Percentiles rank a stretch among this genome's conserved stretches.
These are phyloP conservation scores for Acanthurus lineatus DNA, from an alignment of 2,797 vertebrate species.

Conservation along the genomic window DNA sequence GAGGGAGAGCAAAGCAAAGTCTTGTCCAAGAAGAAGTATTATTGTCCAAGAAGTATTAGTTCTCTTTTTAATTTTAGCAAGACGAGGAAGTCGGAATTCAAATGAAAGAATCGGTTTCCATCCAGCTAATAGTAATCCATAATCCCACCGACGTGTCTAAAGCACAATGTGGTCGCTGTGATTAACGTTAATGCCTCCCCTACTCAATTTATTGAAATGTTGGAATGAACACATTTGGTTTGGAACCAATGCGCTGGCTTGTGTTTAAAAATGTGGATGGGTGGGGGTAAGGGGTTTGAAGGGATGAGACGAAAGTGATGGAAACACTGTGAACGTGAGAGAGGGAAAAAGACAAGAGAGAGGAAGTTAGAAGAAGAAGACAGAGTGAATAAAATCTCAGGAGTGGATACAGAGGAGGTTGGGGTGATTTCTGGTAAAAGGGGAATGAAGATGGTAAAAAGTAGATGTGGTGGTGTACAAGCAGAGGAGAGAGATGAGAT, in stretches of 20 bases:
- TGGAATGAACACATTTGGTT: slow-evolving; percentile 89
- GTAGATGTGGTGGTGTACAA: slow-evolving; percentile 19
- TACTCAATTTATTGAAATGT: slow-evolving; percentile 90
- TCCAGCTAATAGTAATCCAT: slow-evolving; percentile 92
- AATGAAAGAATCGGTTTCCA: slow-evolving; percentile 91
- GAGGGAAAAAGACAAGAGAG: slow-evolving; percentile 48
- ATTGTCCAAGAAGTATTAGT: slow-evolving; percentile 89
- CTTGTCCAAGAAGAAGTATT: slow-evolving; percentile 87
- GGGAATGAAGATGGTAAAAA: slow-evolving; percentile 39
- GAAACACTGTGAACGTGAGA: slow-evolving; percentile 71
- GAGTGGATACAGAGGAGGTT: slow-evolving; percentile 36
- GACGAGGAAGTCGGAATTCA: slow-evolving; percentile 87
- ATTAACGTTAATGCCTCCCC: slow-evolving; percentile 90
- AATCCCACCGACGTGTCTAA: slow-evolving; percentile 89
- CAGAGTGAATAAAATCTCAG: slow-evolving; percentile 33
- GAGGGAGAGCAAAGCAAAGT: slow-evolving; percentile 70
- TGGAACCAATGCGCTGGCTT: slow-evolving; percentile 82
- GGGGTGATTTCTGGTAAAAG: slow-evolving; percentile 28
- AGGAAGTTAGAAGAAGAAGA: slow-evolving; percentile 60
- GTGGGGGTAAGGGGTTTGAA: slow-evolving; percentile 31
- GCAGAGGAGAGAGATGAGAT: slow-evolving; percentile 52
- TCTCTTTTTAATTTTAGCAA: slow-evolving; percentile 89
- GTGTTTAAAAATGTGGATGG: slow-evolving; percentile 81
- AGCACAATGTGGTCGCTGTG: slow-evolving; percentile 90
- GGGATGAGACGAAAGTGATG: slow-evolving; percentile 69